A percentile compares a stretch with the other conserved stretches of the same genome.
Evolutionary conservation across 2,888 invertebrate species (phyloP).

Genomic region (Lamellibrachia satsuma): DNA sequence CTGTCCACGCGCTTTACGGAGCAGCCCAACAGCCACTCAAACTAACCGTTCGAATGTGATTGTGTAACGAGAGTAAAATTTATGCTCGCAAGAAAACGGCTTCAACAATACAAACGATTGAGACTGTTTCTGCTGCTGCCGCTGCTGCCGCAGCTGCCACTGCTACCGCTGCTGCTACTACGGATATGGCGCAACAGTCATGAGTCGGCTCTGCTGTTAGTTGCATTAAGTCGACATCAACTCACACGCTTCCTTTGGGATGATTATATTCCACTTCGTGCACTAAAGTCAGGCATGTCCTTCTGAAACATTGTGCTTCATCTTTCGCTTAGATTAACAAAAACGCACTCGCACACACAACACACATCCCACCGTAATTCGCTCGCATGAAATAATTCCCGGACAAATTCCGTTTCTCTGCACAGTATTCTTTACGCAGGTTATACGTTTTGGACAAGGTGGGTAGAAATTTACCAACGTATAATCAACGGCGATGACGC

Average conservation of each 20-base stretch:
- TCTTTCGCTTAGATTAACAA: background rate
- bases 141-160: background rate
- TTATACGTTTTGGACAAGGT: background rate
- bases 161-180: background rate
- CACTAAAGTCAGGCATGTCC: background rate
- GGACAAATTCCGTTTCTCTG: background rate
- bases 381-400: background rate
- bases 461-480: background rate
- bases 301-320: background rate
- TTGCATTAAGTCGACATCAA: too few species aligned
- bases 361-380: background rate
- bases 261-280: background rate
- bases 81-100: background rate
- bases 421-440: background rate
- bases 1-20: conserved; percentile 60
- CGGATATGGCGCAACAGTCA: background rate
- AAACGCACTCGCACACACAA: background rate
- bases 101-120: background rate
- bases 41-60: background rate
- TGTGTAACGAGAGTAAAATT: background rate
- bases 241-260: background rate
- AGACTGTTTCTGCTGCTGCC: background rate
- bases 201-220: background rate
- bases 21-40: conserved; percentile 55
- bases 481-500: background rate